Evolutionary conservation across 2,113 vertebrate genomes (phyloP).

Genomic region (Tachuris rubrigastra): DNA sequence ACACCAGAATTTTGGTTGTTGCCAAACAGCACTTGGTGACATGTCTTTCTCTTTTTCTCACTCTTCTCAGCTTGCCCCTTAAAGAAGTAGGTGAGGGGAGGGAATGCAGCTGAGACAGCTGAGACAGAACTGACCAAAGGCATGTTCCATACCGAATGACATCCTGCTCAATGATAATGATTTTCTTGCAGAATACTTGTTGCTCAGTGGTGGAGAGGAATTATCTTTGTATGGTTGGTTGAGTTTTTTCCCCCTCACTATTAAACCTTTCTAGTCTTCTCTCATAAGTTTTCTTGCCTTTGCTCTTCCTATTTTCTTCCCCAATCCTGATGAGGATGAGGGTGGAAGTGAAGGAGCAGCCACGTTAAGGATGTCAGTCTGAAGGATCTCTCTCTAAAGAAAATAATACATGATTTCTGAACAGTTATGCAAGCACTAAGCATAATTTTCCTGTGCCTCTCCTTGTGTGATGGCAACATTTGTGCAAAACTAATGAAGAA

Average conservation of each 20-base stretch:
- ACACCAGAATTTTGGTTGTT: fast-evolving
- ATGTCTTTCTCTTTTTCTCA: background rate
- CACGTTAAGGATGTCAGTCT: background rate
- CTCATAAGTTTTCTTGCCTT: background rate
- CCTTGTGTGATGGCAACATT: background rate
- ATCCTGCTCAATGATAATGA: background rate
- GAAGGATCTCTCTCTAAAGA: background rate
- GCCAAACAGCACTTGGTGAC: fast-evolving
- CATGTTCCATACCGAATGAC: background rate
- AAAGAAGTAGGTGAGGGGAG: fast-evolving
- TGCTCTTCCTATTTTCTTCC: background rate
- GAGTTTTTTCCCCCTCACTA: fast-evolving
- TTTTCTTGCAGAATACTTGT: background rate
- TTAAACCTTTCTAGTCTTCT: background rate
- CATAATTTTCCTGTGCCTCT: background rate
- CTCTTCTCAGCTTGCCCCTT: background rate
- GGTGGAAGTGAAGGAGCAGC: background rate
- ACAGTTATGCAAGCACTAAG: background rate
- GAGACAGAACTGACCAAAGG: background rate
- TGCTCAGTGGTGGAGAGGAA: background rate
- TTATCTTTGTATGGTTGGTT: background rate
- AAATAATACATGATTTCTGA: background rate
- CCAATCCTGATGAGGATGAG: background rate
- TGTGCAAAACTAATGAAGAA: background rate
- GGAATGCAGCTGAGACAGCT: background rate